phyloP scores from a whole-genome alignment of 1,140 invertebrate genomes.

The Thaumetopoea pityocampa region DNA sequence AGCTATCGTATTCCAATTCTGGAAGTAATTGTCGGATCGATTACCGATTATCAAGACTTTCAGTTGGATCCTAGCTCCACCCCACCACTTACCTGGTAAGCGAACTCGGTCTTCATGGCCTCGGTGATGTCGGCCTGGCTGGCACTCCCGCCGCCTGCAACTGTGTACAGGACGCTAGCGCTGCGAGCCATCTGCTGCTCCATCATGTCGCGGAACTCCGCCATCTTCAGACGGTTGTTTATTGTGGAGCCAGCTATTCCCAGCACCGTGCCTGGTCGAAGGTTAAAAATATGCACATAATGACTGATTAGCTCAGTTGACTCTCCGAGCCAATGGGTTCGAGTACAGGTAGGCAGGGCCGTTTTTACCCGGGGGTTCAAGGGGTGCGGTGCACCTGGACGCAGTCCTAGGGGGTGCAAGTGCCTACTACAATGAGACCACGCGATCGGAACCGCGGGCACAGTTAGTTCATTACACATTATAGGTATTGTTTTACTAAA shows the following conservation, averaged over 20 bases:
- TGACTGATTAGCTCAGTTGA: not conserved
- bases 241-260: conserved; percentile 82
- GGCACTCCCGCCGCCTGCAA: conserved; percentile 48
- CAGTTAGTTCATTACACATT: too few species aligned
- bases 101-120: conserved; percentile 64
- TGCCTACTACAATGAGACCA: too few species aligned
- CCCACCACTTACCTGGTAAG: conserved; percentile 54
- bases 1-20: too few species aligned
- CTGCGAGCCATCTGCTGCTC: conserved; percentile 67
- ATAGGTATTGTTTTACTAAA: too few species aligned
- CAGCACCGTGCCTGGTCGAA: conserved; percentile 77
- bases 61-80: not conserved
- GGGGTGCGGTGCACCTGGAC: too few species aligned
- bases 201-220: conserved; percentile 79
- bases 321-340: too few species aligned
- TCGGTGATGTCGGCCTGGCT: conserved; percentile 48
- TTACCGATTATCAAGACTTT: not conserved
- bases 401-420: too few species aligned
- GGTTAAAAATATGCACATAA: too few species aligned
- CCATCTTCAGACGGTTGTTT: conserved; percentile 81
- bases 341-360: too few species aligned
- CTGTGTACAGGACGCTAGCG: conserved; percentile 58
- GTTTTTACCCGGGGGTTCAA: too few species aligned
- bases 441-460: too few species aligned
- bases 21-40: too few species aligned